Percentiles rank a stretch among this genome's conserved stretches.
Evolutionary conservation across 2,888 invertebrate species (phyloP).

Genomic region (Limenitis camilla): DNA sequence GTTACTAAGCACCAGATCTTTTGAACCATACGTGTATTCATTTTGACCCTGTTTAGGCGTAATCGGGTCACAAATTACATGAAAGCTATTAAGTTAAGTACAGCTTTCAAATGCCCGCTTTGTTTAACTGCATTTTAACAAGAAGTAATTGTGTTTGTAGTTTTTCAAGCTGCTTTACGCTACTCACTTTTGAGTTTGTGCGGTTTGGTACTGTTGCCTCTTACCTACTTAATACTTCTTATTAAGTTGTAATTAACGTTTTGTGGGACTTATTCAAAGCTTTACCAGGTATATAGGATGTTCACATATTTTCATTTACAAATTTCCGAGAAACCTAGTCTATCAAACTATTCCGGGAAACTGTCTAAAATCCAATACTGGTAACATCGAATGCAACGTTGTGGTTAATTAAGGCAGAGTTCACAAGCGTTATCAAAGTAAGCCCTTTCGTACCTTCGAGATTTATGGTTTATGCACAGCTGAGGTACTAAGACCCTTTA

Average conservation of each 20-base stretch:
- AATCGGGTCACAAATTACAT: constrained; percentile 17
- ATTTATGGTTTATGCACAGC: no score
- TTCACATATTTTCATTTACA: no score
- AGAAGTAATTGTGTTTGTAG: constrained; percentile 1
- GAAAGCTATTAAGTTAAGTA: constrained; percentile 17
- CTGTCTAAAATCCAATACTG: background rate
- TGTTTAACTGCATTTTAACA: constrained; percentile 10
- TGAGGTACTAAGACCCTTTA: no score
- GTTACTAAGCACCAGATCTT: no score
- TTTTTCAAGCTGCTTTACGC: constrained; percentile 1
- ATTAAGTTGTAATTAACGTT: background rate
- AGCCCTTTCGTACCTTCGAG: background rate
- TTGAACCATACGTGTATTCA: constrained; percentile 1
- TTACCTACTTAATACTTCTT: background rate
- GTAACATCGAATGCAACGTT: background rate
- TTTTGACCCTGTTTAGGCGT: constrained; percentile 9
- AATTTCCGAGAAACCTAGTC: no score
- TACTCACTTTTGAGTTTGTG: background rate
- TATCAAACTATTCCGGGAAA: background rate
- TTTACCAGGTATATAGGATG: no score
- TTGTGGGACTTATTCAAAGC: background rate
- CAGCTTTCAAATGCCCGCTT: constrained; percentile 14
- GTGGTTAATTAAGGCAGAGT: constrained; percentile 1
- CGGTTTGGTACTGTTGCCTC: background rate
- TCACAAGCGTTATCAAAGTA: background rate